These are phyloP conservation scores for Sparus aurata DNA, from an alignment of 2,797 vertebrate species.

Conservation along the genomic window DNA sequence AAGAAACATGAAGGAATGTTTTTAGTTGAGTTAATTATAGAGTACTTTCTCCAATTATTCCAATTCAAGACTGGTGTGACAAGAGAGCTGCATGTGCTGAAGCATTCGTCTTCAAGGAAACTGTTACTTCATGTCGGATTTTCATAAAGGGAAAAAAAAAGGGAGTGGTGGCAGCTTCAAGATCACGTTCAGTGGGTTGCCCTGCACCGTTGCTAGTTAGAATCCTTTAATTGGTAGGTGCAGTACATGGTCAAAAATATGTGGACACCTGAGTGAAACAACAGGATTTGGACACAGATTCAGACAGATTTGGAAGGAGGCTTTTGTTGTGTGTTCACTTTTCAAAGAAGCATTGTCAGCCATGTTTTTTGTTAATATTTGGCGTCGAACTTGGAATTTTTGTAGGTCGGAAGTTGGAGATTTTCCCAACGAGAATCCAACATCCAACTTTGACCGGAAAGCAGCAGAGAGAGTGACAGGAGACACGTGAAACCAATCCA, in stretches of 20 bases:
- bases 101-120: conserved; percentile 31
- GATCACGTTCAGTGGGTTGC: background rate
- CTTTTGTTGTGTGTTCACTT: no score
- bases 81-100: background rate
- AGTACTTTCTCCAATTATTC: conserved; percentile 47
- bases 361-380: no score
- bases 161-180: background rate
- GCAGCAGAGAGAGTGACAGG: no score
- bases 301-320: no score
- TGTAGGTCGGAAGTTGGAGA: no score
- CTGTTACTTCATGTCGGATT: conserved; percentile 10
- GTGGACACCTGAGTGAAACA: background rate
- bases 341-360: no score
- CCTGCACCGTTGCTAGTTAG: background rate
- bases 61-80: conserved; percentile 12
- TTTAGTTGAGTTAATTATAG: conserved; percentile 53
- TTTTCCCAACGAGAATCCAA: no score
- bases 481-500: no score
- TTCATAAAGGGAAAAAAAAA: background rate
- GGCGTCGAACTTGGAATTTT: no score
- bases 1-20: conserved; percentile 58
- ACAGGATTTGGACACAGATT: no score
- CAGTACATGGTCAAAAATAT: background rate
- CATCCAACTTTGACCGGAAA: no score
- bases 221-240: background rate